phyloP scores from a whole-genome alignment of 2,113 vertebrate genomes.

The Peromyscus maniculatus region DNA sequence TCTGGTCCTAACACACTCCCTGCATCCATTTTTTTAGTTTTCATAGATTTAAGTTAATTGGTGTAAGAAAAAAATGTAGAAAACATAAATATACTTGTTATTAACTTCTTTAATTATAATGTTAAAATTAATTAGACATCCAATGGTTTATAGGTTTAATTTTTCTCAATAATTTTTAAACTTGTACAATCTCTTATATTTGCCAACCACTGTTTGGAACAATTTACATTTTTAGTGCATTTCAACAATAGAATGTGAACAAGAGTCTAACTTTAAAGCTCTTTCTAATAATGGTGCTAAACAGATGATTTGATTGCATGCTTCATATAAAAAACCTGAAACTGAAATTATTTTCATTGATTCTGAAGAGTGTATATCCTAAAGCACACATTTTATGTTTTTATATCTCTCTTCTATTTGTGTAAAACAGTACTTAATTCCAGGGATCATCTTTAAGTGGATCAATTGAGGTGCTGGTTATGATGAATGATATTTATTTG shows the following conservation, averaged over 20 bases:
- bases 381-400: not conserved
- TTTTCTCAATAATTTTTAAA: slow-evolving; percentile 29
- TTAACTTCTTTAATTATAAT: slow-evolving; percentile 3
- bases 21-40: not conserved
- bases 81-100: not conserved
- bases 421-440: not conserved
- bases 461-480: not conserved
- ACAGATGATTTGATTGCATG: not conserved
- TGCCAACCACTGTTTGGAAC: not conserved
- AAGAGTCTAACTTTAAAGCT: not conserved
- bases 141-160: not conserved
- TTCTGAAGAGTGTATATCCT: not conserved
- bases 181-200: slow-evolving; percentile 7
- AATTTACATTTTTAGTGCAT: not conserved
- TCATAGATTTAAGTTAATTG: not conserved
- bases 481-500: not conserved
- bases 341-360: not conserved
- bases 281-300: not conserved
- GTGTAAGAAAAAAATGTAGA: not conserved
- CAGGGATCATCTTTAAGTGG: not conserved
- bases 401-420: not conserved
- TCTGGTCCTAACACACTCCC: not conserved
- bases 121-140: not conserved
- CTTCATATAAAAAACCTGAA: not conserved
- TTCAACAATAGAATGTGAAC: not conserved